Percentiles rank a stretch among this genome's conserved stretches.
These are phyloP conservation scores for Phalacrocorax aristotelis DNA, from an alignment of 2,113 vertebrate genomes.

Conservation along the genomic window DNA sequence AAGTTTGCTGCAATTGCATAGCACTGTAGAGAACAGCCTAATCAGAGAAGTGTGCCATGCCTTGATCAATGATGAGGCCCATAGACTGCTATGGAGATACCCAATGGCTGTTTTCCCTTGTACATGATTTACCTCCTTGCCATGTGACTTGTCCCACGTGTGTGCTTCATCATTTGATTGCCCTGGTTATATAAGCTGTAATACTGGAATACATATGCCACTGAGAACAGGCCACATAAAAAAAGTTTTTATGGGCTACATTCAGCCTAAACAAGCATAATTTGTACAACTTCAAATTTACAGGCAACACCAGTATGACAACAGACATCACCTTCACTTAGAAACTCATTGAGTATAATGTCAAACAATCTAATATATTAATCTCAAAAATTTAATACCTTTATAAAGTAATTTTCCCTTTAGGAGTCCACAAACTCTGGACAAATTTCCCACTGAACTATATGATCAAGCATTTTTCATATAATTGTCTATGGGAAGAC, in stretches of 20 bases:
- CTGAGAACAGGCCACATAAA: not conserved
- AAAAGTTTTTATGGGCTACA: not conserved
- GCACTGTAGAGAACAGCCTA: not conserved
- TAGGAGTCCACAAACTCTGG: not conserved
- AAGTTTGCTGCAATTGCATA: not conserved
- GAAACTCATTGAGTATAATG: not conserved
- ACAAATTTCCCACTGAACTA: not conserved
- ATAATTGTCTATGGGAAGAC: not conserved
- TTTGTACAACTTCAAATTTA: not conserved
- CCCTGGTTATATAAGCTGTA: not conserved
- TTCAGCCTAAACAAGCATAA: not conserved
- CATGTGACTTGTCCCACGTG: not conserved
- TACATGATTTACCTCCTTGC: not conserved
- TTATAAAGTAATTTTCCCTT: not conserved
- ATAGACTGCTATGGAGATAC: not conserved
- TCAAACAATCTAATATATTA: not conserved
- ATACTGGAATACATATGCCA: too few relatives aligned
- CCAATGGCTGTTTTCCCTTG: not conserved
- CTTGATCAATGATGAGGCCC: not conserved
- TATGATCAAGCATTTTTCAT: not conserved
- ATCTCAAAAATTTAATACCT: not conserved
- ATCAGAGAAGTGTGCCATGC: not conserved
- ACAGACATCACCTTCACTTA: not conserved
- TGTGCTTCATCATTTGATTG: not conserved
- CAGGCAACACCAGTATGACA: not conserved